Evolutionary conservation across 2,797 vertebrate species (phyloP).

Genomic region (Cheracebus regulus): DNA sequence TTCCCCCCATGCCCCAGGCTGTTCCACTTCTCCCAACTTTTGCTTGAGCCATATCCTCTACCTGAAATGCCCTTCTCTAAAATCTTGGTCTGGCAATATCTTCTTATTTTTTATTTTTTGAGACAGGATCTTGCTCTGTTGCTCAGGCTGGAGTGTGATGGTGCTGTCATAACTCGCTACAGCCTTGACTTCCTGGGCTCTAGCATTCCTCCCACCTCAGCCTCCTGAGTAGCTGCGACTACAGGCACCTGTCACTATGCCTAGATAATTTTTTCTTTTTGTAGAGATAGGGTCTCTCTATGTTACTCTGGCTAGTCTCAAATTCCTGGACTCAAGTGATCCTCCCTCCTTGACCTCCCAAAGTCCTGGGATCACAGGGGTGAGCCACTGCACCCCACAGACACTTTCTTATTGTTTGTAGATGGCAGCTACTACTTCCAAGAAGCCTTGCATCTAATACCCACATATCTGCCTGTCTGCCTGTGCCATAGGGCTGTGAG

Average conservation of each 20-base stretch:
- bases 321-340: neutral
- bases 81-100: neutral
- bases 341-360: neutral
- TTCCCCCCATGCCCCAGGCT: neutral
- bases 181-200: neutral
- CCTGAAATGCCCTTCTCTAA: neutral
- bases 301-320: neutral
- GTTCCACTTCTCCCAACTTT: neutral
- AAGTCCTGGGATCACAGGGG: neutral
- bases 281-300: neutral
- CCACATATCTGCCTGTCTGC: neutral
- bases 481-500: neutral
- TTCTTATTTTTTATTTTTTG: neutral
- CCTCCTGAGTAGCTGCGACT: neutral
- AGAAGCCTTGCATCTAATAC: neutral
- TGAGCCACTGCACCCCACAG: neutral
- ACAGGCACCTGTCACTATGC: neutral
- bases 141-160: neutral
- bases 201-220: neutral
- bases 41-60: neutral
- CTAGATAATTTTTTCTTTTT: neutral
- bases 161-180: neutral
- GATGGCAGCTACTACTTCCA: neutral
- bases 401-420: neutral
- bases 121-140: neutral